Percentiles rank a stretch among this genome's conserved stretches.
Conservation (phyloP, 1,140 invertebrate species). For the Dendrolimus punctatus region DNA sequence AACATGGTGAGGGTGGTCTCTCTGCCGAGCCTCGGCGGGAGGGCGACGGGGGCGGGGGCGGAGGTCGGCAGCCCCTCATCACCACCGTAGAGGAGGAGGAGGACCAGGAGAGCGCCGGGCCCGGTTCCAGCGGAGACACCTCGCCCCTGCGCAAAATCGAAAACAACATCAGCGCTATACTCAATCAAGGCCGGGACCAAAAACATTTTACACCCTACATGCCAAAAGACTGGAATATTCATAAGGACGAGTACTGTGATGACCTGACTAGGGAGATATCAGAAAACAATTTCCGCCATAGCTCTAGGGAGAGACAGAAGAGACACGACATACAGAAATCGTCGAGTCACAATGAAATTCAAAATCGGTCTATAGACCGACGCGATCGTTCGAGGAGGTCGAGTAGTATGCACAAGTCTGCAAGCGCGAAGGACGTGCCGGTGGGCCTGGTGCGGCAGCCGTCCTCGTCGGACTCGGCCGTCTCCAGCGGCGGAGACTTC, state of each 20-base stretch:
- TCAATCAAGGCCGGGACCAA: conserved; percentile 71
- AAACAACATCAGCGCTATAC: conserved; percentile 76
- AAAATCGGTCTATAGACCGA: conserved; percentile 71
- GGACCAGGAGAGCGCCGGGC: conserved; percentile 70
- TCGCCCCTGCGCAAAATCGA: conserved; percentile 77
- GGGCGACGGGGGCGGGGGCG: conserved; percentile 47
- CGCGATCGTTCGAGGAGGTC: conserved; percentile 68
- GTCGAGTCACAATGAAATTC: conserved; percentile 74
- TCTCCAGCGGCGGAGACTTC: conserved; percentile 67
- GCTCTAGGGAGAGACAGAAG: conserved; percentile 69
- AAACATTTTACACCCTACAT: conserved; percentile 68
- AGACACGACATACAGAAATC: conserved; percentile 73
- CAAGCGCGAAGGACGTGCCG: conserved; percentile 79
- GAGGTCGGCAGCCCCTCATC: conserved; percentile 61
- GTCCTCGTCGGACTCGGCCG: conserved; percentile 61
- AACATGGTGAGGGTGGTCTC: conserved; percentile 79
- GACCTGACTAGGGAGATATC: conserved; percentile 65
- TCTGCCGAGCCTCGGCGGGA: conserved; percentile 75
- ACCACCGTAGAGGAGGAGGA: conserved; percentile 78
- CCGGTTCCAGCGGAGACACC: conserved; percentile 69
- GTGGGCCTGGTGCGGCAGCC: conserved; percentile 70
- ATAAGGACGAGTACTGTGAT: conserved; percentile 72
- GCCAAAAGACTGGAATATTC: conserved; percentile 72
- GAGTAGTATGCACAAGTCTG: conserved; percentile 78
- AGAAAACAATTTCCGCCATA: conserved; percentile 66